phyloP scores from a whole-genome alignment of 2,113 vertebrate species.

The Gopherus flavomarginatus region DNA sequence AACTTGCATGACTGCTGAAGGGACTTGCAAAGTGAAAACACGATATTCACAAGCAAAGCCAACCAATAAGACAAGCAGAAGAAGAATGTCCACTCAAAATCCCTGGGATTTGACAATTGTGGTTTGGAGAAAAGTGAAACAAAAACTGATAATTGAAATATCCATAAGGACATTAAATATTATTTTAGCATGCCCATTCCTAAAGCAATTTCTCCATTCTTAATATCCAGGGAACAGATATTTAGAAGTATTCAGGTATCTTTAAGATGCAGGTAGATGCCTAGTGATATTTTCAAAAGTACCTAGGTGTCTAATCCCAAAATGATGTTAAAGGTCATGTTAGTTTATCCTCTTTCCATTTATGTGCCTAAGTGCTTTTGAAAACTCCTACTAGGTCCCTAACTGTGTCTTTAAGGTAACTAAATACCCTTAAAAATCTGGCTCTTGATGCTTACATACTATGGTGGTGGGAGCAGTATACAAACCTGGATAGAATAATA shows the following conservation, averaged over 20 bases:
- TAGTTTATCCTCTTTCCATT: not conserved
- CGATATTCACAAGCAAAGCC: not conserved
- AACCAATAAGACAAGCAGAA: not conserved
- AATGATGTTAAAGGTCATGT: too few relatives aligned
- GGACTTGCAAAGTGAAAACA: not conserved
- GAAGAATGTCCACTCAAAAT: not conserved
- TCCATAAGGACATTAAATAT: not conserved
- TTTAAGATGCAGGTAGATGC: not conserved
- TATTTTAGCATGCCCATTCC: not conserved
- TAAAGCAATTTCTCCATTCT: not conserved
- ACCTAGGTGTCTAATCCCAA: too few relatives aligned
- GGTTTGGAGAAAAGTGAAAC: not conserved
- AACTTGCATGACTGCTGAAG: not conserved
- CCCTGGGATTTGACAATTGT: not conserved
- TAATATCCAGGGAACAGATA: not conserved
- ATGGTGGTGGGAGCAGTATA: accelerated
- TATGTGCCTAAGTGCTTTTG: accelerated
- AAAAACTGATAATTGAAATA: not conserved
- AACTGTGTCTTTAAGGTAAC: not conserved
- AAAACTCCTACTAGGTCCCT: not conserved
- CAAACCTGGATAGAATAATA: not conserved
- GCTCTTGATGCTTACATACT: not conserved
- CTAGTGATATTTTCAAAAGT: not conserved
- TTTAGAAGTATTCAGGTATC: not conserved
- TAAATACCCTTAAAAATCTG: not conserved